Conservation (phyloP, 2,888 invertebrate genomes). For the Oligia latruncula region DNA sequence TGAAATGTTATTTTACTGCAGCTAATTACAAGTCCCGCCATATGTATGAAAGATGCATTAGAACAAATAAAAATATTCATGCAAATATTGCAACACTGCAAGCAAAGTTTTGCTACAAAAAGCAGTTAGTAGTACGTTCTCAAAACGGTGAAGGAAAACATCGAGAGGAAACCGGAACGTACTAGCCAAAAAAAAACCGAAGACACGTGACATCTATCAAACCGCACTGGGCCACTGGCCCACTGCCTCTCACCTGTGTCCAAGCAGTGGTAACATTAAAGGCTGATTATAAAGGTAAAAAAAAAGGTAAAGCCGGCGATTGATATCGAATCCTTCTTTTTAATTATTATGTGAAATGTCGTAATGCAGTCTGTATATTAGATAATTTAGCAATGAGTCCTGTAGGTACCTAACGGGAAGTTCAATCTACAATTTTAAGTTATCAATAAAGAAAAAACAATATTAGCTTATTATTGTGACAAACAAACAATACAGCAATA, state of each 20-base stretch:
- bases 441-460: background rate
- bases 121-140: background rate
- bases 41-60: too few relatives aligned
- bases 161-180: background rate
- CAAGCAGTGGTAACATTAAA: background rate
- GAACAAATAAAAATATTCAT: background rate
- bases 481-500: slow-evolving; percentile 17
- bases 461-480: background rate
- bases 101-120: background rate
- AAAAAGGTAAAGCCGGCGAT: background rate
- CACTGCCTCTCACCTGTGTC: background rate
- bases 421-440: background rate
- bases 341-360: background rate
- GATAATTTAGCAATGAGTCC: background rate
- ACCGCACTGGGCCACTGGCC: background rate
- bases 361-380: background rate
- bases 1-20: too few relatives aligned
- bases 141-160: background rate
- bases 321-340: background rate
- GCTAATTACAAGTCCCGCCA: too few relatives aligned
- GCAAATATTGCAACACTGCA: background rate
- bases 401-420: background rate
- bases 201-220: background rate
- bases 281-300: background rate
- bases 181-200: background rate